phyloP scores from a whole-genome alignment of 2,113 vertebrate genomes.

The Cryptomyrus ogoouensis region DNA sequence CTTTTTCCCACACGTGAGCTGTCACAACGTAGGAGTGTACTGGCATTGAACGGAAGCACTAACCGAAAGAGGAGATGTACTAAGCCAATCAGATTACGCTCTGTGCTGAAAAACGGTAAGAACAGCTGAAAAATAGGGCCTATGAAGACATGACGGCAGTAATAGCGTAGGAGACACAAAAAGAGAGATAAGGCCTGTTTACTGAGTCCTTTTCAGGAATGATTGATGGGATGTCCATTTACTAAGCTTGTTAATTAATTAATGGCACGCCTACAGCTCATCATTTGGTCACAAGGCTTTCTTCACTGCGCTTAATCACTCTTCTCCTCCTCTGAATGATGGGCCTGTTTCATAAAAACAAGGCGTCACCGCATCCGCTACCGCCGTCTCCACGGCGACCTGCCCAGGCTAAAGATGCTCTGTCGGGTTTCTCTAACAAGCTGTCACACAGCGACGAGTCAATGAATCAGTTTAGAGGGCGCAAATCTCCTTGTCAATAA shows the following conservation, averaged over 20 bases:
- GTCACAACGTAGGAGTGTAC: not conserved
- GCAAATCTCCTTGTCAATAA: not conserved
- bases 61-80: not conserved
- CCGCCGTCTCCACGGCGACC: not conserved
- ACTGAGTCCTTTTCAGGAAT: not conserved
- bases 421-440: not conserved
- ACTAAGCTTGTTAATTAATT: conserved; percentile 5
- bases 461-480: not conserved
- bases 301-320: not conserved
- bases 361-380: not conserved
- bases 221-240: not conserved
- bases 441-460: not conserved
- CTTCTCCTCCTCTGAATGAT: not conserved
- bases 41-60: not conserved
- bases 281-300: not conserved
- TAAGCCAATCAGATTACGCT: not conserved
- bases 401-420: not conserved
- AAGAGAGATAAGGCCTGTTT: not conserved
- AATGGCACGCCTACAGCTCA: conserved; percentile 4
- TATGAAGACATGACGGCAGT: not conserved
- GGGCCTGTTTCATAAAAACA: not conserved
- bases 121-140: not conserved
- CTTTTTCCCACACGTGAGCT: not conserved
- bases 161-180: not conserved
- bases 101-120: not conserved